Evolutionary conservation across 1,140 invertebrate species (phyloP).

Genomic region (Apis laboriosa): DNA sequence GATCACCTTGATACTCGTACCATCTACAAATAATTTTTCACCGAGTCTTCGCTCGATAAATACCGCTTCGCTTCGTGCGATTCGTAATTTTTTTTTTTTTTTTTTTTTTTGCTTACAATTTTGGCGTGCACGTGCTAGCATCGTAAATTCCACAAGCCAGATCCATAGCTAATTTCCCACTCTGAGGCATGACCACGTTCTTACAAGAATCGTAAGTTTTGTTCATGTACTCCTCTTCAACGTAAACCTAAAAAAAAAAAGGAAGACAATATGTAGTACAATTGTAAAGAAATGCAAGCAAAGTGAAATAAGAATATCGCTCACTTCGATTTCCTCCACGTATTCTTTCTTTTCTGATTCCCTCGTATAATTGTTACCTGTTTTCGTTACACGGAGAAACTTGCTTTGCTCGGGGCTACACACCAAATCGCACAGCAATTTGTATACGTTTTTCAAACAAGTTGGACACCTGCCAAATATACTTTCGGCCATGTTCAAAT

Average conservation of each 20-base stretch:
- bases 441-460: constrained; percentile 82
- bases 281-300: too few species aligned
- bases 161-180: constrained; percentile 86
- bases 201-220: constrained; percentile 86
- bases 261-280: too few species aligned
- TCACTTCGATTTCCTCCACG: constrained; percentile 64
- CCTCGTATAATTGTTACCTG: background rate
- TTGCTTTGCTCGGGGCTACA: constrained; percentile 83
- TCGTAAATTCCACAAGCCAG: constrained; percentile 86
- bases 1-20: constrained; percentile 84
- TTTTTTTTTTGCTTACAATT: constrained; percentile 70
- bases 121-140: constrained; percentile 82
- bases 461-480: constrained; percentile 84
- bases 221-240: constrained; percentile 83
- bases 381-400: constrained; percentile 78
- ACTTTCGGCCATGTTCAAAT: constrained; percentile 80
- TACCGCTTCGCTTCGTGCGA: background rate
- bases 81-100: too few species aligned
- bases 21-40: constrained; percentile 72
- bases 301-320: background rate
- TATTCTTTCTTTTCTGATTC: background rate
- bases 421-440: constrained; percentile 84
- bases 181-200: constrained; percentile 84
- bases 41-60: background rate
- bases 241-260: constrained; percentile 60